Base-by-base conservation (phyloP, 37 sponge, comb jelly and placozoan genomes). In the Cliona cf. orientalis region DNA sequence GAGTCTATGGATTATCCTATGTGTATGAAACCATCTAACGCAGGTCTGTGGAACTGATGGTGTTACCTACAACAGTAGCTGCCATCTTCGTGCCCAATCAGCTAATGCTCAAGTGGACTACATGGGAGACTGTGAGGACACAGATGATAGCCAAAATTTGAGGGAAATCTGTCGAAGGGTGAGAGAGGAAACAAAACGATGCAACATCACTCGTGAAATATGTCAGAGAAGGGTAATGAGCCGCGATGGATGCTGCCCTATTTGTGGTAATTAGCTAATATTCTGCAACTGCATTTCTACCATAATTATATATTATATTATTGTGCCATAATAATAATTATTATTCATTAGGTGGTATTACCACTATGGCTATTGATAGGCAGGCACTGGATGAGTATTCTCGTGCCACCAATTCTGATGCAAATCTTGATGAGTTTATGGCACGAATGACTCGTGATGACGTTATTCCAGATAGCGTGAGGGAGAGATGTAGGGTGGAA, bases 31-130 rank as follows among this genome's bases (percentile, higher is more conserved):
- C n/a, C n/a, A n/a, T n/a, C 5, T 39, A 12, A 59, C 53, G 5
- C 79, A 86, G 86, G 86, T 78, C 43, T 86, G 86, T 71, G 86
- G 79, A 7, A 78, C 79, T 70, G 86, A 78, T 78, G 73, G 73
- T 39, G 79, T 78, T 9, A 86, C 86, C 3, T 78, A 86, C 44
- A 65, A 77, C 22, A 86, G 71, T 56, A 70, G 78, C 60, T 86
- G 86, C 45, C 65, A 34, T 22, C 64, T 78, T 37, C 60, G 86
- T 7, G 71, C 58, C 29, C 78, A 57, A 22, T 84, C 84, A 21
- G 71, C 29, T 17, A 71, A 78, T 70, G 79, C 79, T 62, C 59
- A 72, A 21, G 11, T 86, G 28, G 86, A 86, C 66, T 78, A 86
- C 70, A 42, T 23, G 17, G 86, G 86, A 5, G 29, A 29, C 2